Evolutionary conservation across 2,888 invertebrate species (phyloP), one percentile per base, ranked within the genome.

Genomic region (Macropis europaea): DNA sequence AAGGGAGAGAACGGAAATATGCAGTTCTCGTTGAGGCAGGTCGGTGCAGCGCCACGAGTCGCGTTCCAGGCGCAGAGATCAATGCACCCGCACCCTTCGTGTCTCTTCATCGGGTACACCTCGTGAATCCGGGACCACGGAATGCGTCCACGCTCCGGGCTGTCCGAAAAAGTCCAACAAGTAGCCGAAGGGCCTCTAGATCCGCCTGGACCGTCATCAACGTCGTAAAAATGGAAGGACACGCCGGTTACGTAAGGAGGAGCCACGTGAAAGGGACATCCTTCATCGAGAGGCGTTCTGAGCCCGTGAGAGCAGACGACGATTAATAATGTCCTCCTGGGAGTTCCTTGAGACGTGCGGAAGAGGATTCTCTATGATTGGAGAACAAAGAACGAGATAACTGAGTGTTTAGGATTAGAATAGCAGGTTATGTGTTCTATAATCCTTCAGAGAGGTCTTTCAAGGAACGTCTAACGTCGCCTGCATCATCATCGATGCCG

Each of bases 11-110:
- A 47, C 38, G 61, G 71, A 76, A 79, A 76, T 83, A 83, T 86
- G 84, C 84, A 85, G 84, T 84, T 85, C 80, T 83, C 77, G 77
- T 87, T 87, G 86, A 86, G 86, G 86, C 84, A 88, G 87, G 86
- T 87, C 86, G 82, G 82, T 81, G 84, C 82, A 86, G 86, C 84
- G 86, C 83, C 81, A 83, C 79, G 74, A 77, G 81, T 73, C 74
- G 79, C 67, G 68, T 72, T 76, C 74, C 72, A 63, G 81, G 79
- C 76, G 78, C 76, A 74, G 82, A 82, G 85, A 86, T 85, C 85
- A 83, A 85, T 85, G 86, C 77, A 83, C 84, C 80, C 73, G 79
- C 73, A 59, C 53, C 53, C 43, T 52, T 71, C 69, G 77, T 32
- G 45, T 53, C 52, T 59, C 61, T 63, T 11, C 59, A 69, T 73